Base-by-base conservation (phyloP, 2,888 invertebrate species). In the Drosophila borborema region DNA sequence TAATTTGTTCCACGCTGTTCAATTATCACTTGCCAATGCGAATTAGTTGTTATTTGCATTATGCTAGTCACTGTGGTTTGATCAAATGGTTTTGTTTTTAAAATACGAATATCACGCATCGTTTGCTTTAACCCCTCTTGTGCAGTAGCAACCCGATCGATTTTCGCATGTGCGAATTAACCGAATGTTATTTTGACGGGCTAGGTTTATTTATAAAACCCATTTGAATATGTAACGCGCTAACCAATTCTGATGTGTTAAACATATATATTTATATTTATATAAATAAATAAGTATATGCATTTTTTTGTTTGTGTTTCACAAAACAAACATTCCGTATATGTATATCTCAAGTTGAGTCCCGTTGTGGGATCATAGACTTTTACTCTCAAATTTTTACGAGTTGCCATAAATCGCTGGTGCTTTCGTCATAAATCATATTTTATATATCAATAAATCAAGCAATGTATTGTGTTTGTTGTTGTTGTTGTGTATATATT, bases 11-110 rank as follows among this genome's bases (percentile, higher is more conserved):
- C 56, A 7, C 20, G 28, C 14, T 23, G 43, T 31, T 43, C 49
- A 76, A 76, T 76, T 76, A 28, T 28, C 76, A 75, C 75, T 58
- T 67, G 48, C 54, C 70, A 41, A 62, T 71, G 77, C 64, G 60
- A 76, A 77, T 77, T 73, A 43, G 55, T 28, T 49, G 3, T 58
- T 66, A 36, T 62, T 55, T 62, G 23, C 36, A 10, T 49, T 58
- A 46, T 31, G 20, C 23, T 36, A 9, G 38, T 23, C 20, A 23
- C 16, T 20, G 40, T 54, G 41, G 23, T 31, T 43, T 18, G 23
- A 16, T 36, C 51, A 54, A 38, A 8, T 60, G n/a, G 28, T 54
- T 62, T 61, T 41, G 38, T 60, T 60, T 53, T 55, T 20, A 41
- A 60, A 60, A 60, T 38, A 40, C 16, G 49, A 16, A 14, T 18